A percentile compares a stretch with the other conserved stretches of the same genome.
Conservation (phyloP, 2,888 invertebrate species). For the Hemicrepidius hirtus region DNA sequence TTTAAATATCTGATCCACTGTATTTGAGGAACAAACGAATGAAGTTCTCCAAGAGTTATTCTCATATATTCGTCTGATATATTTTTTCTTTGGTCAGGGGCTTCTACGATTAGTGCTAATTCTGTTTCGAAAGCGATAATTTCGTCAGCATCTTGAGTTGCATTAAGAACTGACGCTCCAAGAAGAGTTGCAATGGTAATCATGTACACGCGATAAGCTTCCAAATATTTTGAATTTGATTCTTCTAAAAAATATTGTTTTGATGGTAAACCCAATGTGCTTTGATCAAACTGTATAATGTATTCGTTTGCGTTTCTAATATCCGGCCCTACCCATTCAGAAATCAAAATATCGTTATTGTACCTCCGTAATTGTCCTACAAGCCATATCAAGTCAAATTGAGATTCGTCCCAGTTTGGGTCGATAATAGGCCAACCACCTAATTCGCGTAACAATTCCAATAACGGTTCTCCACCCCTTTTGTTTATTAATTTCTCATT, state of each 20-base stretch:
- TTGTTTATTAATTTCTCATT: conserved; percentile 83
- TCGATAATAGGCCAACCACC: conserved; percentile 93
- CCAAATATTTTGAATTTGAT: conserved; percentile 80
- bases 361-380: conserved; percentile 85
- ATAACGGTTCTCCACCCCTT: conserved; percentile 82
- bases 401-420: conserved; percentile 77
- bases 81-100: conserved; percentile 87
- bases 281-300: conserved; percentile 93
- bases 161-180: conserved; percentile 79
- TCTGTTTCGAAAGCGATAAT: conserved; percentile 87
- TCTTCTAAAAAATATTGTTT: conserved; percentile 83
- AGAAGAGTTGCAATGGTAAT: conserved; percentile 82
- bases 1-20: conserved; percentile 83
- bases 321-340: conserved; percentile 94
- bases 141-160: conserved; percentile 80
- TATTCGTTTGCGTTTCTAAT: conserved; percentile 94
- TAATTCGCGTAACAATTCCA: conserved; percentile 80
- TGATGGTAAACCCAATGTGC: conserved; percentile 85
- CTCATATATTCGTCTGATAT: conserved; percentile 89
- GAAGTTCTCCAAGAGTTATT: conserved; percentile 83
- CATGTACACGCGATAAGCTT: conserved; percentile 88
- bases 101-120: conserved; percentile 83
- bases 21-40: conserved; percentile 80
- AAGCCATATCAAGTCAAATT: conserved; percentile 83
- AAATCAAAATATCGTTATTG: conserved; percentile 90